phyloP scores from a whole-genome alignment of 1,140 invertebrate species.

The Drosophila kikkawai region DNA sequence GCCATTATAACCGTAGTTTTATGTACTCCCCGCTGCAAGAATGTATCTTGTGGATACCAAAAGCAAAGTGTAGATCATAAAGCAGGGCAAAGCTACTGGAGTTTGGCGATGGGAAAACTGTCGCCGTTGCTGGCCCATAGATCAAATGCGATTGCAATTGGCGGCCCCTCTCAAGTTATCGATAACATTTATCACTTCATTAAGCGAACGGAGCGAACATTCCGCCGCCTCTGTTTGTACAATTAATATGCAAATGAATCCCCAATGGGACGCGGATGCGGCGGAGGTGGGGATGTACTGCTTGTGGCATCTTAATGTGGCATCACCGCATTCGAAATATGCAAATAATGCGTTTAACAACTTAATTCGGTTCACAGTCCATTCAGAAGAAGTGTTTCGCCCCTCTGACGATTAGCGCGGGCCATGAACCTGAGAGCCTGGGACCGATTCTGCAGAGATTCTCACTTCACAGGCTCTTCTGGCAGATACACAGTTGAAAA shows the following conservation, averaged over 20 bases:
- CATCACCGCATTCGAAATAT: conserved; percentile 73
- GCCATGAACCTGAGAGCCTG: conserved; percentile 65
- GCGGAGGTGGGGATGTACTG: conserved; percentile 12
- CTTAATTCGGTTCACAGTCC: conserved; percentile 70
- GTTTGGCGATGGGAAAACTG: conserved; percentile 25
- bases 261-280: not conserved
- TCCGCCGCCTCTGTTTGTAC: conserved; percentile 69
- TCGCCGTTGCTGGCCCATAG: conserved; percentile 25
- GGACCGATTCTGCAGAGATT: conserved; percentile 28
- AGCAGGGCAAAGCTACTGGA: not conserved
- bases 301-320: conserved; percentile 70
- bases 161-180: conserved; percentile 41
- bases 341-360: conserved; percentile 85
- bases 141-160: conserved; percentile 46
- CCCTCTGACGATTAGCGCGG: conserved; percentile 71
- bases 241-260: conserved; percentile 83
- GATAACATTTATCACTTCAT: conserved; percentile 80
- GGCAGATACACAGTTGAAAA: conserved; percentile 6
- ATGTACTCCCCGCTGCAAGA: conserved; percentile 26
- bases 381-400: conserved; percentile 39
- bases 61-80: conserved; percentile 20
- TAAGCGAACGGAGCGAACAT: conserved; percentile 42
- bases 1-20: conserved; percentile 41
- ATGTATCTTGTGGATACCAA: conserved; percentile 40
- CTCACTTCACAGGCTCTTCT: conserved; percentile 10